A percentile compares a stretch with the other conserved stretches of the same genome.
These are phyloP conservation scores for Halcyon malimbica DNA, from an alignment of 2,113 vertebrate genomes.

Conservation along the genomic window DNA sequence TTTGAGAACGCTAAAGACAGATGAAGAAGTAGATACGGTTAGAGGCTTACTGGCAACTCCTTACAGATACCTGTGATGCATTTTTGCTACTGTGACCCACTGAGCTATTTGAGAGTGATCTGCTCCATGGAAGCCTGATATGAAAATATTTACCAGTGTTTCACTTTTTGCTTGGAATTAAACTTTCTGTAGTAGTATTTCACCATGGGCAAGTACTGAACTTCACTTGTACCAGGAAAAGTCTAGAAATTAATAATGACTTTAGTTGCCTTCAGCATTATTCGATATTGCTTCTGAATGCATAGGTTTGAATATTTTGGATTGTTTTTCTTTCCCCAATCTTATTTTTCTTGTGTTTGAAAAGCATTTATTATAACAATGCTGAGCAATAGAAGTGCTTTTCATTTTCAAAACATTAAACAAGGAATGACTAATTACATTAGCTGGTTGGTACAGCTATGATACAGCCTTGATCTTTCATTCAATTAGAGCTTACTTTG, in stretches of 20 bases:
- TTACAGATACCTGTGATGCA: not conserved
- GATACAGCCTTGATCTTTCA: not conserved
- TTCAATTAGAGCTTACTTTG: conserved; percentile 15
- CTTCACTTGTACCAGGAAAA: not conserved
- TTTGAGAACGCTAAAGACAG: not conserved
- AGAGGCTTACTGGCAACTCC: not conserved
- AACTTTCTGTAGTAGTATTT: not conserved
- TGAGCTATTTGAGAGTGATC: not conserved
- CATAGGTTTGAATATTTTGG: not conserved
- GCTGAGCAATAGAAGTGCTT: not conserved
- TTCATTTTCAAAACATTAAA: conserved; percentile 7
- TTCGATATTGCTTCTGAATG: not conserved
- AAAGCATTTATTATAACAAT: not conserved
- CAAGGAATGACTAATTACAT: conserved; percentile 12
- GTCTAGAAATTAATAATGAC: not conserved
- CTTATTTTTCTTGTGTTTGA: not conserved
- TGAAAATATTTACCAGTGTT: not conserved
- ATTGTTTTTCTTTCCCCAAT: not conserved
- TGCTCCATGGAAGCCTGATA: not conserved
- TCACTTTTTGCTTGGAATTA: not conserved
- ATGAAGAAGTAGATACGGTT: not conserved
- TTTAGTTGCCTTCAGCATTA: not conserved
- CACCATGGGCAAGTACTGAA: not conserved
- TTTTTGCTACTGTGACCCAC: not conserved
- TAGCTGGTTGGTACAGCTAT: not conserved